These are phyloP conservation scores for Aphelinus certus DNA, from an alignment of 1,140 invertebrate genomes.

Conservation along the genomic window DNA sequence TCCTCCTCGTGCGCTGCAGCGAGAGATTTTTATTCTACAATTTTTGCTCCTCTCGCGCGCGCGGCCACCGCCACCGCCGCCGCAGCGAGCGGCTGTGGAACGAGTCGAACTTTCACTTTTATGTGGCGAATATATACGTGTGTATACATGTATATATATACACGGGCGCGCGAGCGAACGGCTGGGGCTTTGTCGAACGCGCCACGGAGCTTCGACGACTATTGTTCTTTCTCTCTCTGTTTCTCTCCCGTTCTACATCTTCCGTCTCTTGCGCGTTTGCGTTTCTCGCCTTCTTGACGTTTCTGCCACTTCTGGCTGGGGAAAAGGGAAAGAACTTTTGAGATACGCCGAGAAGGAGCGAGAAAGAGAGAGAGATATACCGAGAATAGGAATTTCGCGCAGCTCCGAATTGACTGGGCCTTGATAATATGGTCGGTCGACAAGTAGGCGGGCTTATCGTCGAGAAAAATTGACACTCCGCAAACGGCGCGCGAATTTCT, in stretches of 20 bases:
- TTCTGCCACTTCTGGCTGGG: too few relatives aligned
- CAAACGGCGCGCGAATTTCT: too few relatives aligned
- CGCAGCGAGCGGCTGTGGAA: neutral
- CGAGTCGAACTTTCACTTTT: conserved; percentile 39
- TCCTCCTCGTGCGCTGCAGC: neutral
- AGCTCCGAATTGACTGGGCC: too few relatives aligned
- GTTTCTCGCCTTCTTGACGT: neutral
- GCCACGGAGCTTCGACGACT: conserved; percentile 4
- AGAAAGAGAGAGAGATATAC: too few relatives aligned
- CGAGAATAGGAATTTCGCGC: too few relatives aligned
- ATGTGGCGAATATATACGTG: conserved; percentile 14
- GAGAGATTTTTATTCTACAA: conserved; percentile 28
- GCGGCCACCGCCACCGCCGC: neutral
- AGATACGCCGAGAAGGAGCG: too few relatives aligned
- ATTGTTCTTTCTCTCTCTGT: conserved; percentile 14
- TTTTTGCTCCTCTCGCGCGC: neutral
- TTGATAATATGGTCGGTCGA: too few relatives aligned
- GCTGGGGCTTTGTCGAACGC: conserved; percentile 18
- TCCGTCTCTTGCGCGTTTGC: neutral
- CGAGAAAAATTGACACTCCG: too few relatives aligned
- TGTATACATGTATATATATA: too few relatives aligned
- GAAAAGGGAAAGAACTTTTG: too few relatives aligned
- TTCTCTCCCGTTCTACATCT: neutral
- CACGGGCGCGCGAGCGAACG: conserved; percentile 10
- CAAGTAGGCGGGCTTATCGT: too few relatives aligned